These are phyloP conservation scores for Temnothorax nylanderi DNA, from an alignment of 1,140 invertebrate species.

Conservation along the genomic window DNA sequence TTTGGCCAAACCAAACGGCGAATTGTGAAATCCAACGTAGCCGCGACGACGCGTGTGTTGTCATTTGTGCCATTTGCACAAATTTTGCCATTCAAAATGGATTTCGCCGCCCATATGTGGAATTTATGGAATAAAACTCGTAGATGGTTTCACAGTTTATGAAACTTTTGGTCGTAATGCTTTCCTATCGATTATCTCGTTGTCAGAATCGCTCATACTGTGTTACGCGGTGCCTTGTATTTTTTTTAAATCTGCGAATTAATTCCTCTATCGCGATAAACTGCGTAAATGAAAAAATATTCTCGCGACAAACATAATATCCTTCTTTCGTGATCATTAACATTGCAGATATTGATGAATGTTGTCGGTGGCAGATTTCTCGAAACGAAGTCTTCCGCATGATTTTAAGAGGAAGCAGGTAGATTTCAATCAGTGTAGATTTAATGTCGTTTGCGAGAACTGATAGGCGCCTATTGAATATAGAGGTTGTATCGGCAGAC, in stretches of 20 bases:
- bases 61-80: slow-evolving; percentile 29
- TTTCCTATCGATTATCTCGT: slow-evolving; percentile 40
- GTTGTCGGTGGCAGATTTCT: neutral
- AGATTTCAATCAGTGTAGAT: slow-evolving; percentile 10
- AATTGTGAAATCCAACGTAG: slow-evolving; percentile 30
- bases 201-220: neutral
- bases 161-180: slow-evolving; percentile 23
- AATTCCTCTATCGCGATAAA: slow-evolving; percentile 7
- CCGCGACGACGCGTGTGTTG: neutral
- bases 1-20: slow-evolving; percentile 14
- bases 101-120: slow-evolving; percentile 1
- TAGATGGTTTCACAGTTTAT: slow-evolving; percentile 29
- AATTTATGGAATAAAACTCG: slow-evolving; percentile 33
- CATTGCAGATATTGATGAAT: slow-evolving; percentile 24
- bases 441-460: slow-evolving; percentile 33
- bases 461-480: slow-evolving; percentile 55
- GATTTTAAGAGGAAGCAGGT: neutral
- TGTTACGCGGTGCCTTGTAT: neutral
- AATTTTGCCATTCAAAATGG: slow-evolving; percentile 36
- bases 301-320: neutral
- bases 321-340: neutral
- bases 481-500: slow-evolving; percentile 24
- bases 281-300: neutral
- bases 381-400: neutral
- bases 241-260: neutral